A percentile compares a stretch with the other conserved stretches of the same genome.
phyloP scores from a whole-genome alignment of 2,113 vertebrate species.

The Hippocampus guttulatus region DNA sequence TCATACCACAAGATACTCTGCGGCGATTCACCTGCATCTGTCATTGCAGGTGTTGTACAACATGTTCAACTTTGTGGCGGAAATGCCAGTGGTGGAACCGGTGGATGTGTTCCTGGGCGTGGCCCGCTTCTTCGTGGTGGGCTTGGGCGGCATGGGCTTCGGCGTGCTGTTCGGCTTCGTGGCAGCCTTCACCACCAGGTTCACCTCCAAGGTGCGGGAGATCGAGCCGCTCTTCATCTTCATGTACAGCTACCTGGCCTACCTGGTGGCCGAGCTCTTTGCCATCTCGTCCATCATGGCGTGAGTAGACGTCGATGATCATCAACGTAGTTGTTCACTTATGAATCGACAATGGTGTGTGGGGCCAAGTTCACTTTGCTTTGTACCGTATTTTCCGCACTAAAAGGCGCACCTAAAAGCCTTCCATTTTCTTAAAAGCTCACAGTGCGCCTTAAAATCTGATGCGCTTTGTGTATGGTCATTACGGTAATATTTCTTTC shows the following conservation, averaged over 20 bases:
- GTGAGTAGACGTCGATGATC: slow-evolving; percentile 75
- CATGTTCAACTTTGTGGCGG: slow-evolving; percentile 90
- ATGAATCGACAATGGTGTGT: too few relatives aligned
- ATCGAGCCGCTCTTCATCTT: slow-evolving; percentile 98
- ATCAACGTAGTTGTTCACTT: background rate
- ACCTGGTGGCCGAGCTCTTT: slow-evolving; percentile 93
- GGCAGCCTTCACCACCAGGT: slow-evolving; percentile 93
- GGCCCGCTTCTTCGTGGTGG: slow-evolving; percentile 87
- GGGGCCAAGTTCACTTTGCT: too few relatives aligned
- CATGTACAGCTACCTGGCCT: slow-evolving; percentile 95
- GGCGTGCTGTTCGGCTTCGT: slow-evolving; percentile 90
- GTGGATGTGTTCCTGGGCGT: slow-evolving; percentile 88
- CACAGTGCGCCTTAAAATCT: too few relatives aligned
- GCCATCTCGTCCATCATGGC: slow-evolving; percentile 96
- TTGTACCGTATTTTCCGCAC: too few relatives aligned
- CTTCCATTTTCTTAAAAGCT: too few relatives aligned
- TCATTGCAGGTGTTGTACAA: slow-evolving; percentile 86
- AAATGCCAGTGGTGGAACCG: slow-evolving; percentile 85
- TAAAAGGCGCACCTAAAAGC: too few relatives aligned
- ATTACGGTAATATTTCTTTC: too few relatives aligned
- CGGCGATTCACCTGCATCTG: background rate
- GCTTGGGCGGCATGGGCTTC: slow-evolving; percentile 86
- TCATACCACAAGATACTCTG: background rate
- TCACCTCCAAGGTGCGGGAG: slow-evolving; percentile 88
- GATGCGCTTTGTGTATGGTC: too few relatives aligned